These are phyloP conservation scores for Todiramphus chloris DNA, from an alignment of 2,113 vertebrate species.

Conservation along the genomic window DNA sequence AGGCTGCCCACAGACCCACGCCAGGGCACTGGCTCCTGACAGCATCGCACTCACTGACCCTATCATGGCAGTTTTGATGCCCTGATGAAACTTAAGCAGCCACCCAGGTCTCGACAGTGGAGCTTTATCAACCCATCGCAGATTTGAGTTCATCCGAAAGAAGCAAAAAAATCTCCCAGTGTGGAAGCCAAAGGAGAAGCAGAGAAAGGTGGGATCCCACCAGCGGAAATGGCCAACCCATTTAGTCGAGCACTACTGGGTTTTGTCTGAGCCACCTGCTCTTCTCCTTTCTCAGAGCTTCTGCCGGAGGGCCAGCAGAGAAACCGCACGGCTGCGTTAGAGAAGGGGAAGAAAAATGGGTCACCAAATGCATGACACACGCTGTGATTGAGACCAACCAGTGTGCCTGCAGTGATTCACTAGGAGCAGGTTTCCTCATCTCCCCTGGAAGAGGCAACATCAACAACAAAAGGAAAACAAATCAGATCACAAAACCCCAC, in stretches of 20 bases:
- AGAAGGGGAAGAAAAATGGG: neutral
- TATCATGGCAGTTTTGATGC: fast-evolving
- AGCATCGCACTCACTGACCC: fast-evolving
- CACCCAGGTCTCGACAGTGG: fast-evolving
- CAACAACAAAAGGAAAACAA: neutral
- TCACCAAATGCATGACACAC: fast-evolving
- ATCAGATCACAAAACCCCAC: neutral
- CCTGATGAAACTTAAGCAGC: neutral
- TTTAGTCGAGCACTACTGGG: fast-evolving
- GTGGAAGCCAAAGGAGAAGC: neutral
- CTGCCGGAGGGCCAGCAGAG: neutral
- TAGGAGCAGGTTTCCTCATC: neutral
- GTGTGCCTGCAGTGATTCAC: neutral
- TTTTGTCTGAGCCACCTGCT: neutral
- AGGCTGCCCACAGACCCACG: neutral
- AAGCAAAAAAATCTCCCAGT: neutral
- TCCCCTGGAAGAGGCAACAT: neutral
- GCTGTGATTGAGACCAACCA: neutral
- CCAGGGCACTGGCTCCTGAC: neutral
- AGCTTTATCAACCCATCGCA: fast-evolving
- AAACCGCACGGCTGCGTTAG: neutral
- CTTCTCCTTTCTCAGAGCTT: neutral
- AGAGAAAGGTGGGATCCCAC: neutral
- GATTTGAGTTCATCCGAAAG: neutral
- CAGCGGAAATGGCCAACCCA: neutral